Conservation (phyloP, 2,888 invertebrate genomes). For the Exocentrus adspersus region DNA sequence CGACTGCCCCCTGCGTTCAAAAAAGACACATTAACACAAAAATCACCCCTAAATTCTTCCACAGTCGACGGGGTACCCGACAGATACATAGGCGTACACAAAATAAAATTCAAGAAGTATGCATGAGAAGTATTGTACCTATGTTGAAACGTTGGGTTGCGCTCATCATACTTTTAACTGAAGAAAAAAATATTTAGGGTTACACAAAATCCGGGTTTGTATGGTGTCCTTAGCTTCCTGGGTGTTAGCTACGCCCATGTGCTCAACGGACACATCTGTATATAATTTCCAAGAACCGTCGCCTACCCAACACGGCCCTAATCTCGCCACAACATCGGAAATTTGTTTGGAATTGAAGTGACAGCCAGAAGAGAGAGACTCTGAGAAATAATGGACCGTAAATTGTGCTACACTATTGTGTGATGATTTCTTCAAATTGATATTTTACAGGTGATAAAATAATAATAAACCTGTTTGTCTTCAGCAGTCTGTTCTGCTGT, state of each 20-base stretch:
- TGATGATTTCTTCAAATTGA: conserved; percentile 42
- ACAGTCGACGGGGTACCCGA: conserved; percentile 37
- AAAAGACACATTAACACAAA: conserved; percentile 47
- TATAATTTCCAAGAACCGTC: conserved; percentile 44
- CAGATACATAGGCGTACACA: neutral
- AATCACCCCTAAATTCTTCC: conserved; percentile 46
- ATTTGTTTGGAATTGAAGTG: conserved; percentile 46
- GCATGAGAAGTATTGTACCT: conserved; percentile 7
- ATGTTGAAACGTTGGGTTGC: no score
- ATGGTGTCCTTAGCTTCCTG: no score
- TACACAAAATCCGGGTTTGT: no score
- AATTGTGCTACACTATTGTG: conserved; percentile 39
- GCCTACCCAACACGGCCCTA: conserved; percentile 43
- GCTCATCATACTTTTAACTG: no score
- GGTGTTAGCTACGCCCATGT: no score
- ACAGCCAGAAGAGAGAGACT: conserved; percentile 38
- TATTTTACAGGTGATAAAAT: conserved; percentile 23
- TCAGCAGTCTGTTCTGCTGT: neutral
- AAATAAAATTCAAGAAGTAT: neutral
- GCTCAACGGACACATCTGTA: conserved; percentile 30
- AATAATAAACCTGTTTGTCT: conserved; percentile 4
- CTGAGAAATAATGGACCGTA: conserved; percentile 43
- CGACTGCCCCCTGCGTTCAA: conserved; percentile 37
- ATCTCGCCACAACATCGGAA: conserved; percentile 47
- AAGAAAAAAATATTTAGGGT: no score